phyloP scores from a whole-genome alignment of 2,888 invertebrate species.

The Xestia c-nigrum region DNA sequence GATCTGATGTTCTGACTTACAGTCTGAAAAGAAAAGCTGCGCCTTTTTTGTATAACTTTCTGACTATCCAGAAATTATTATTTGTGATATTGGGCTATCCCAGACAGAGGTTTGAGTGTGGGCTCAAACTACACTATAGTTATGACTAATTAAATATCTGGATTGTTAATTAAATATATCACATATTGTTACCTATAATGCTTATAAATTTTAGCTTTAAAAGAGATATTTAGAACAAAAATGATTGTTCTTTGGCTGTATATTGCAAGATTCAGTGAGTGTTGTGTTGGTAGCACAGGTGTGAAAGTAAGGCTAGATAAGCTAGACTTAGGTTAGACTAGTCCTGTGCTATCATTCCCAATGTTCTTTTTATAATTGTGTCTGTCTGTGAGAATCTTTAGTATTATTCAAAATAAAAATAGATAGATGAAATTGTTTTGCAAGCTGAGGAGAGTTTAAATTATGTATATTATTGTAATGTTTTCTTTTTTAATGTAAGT shows the following conservation, averaged over 20 bases:
- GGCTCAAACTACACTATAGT: constrained; percentile 51
- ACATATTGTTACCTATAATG: constrained; percentile 57
- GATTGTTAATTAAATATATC: constrained; percentile 42
- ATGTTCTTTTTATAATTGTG: constrained; percentile 8
- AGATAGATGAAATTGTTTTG: constrained; percentile 34
- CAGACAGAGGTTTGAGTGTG: constrained; percentile 23
- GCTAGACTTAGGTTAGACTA: constrained; percentile 17
- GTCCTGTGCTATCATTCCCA: constrained; percentile 5
- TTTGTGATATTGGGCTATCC: constrained; percentile 44
- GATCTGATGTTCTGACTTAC: constrained; percentile 36
- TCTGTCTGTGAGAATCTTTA: constrained; percentile 37
- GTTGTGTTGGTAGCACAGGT: not conserved
- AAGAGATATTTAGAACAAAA: constrained; percentile 34
- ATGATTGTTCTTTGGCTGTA: constrained; percentile 42
- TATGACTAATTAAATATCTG: constrained; percentile 7
- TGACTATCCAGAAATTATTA: constrained; percentile 60
- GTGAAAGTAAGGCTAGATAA: not conserved
- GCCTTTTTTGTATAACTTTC: constrained; percentile 44
- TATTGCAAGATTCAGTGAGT: constrained; percentile 20
- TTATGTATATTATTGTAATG: constrained; percentile 33
- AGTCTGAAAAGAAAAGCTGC: constrained; percentile 42
- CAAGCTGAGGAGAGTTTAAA: constrained; percentile 12
- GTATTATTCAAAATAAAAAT: constrained; percentile 52
- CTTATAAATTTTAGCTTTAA: constrained; percentile 62
- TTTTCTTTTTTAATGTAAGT: constrained; percentile 36